A percentile compares a stretch with the other conserved stretches of the same genome.
Conservation (phyloP, 2,888 invertebrate genomes). For the Spilosoma lubricipeda region DNA sequence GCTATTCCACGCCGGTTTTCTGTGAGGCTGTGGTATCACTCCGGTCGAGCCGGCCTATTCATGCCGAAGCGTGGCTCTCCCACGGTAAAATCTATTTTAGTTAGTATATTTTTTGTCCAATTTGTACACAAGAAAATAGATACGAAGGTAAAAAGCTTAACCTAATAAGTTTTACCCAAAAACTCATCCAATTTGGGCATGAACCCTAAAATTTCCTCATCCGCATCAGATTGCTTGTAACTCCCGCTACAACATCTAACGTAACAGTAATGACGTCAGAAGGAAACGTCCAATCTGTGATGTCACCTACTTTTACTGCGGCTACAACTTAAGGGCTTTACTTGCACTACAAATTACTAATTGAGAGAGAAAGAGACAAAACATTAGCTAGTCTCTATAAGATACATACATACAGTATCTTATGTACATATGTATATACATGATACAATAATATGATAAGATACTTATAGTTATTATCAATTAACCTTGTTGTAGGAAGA, state of each 20-base stretch:
- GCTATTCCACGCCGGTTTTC: no score
- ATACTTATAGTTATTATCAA: no score
- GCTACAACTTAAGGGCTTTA: conserved; percentile 39
- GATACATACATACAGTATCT: not conserved
- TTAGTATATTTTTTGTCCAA: not conserved
- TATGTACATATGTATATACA: no score
- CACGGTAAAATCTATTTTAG: no score
- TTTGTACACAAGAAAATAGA: not conserved
- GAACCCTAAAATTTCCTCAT: conserved; percentile 50
- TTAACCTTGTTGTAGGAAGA: not conserved
- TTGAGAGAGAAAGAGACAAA: not conserved
- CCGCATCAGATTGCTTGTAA: conserved; percentile 52
- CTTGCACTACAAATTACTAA: conserved; percentile 21
- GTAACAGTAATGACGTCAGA: conserved; percentile 54
- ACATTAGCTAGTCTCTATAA: no score
- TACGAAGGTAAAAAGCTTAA: not conserved
- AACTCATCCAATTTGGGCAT: conserved; percentile 18
- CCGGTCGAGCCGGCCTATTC: no score
- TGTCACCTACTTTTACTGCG: conserved; percentile 38
- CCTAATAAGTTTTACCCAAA: conserved; percentile 6
- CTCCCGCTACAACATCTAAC: conserved; percentile 48
- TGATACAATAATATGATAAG: no score
- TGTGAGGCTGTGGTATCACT: no score
- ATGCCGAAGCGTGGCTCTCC: no score
- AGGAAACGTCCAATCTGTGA: conserved; percentile 51